Conservation (phyloP, 1,140 invertebrate genomes). For the Drosophila auraria region DNA sequence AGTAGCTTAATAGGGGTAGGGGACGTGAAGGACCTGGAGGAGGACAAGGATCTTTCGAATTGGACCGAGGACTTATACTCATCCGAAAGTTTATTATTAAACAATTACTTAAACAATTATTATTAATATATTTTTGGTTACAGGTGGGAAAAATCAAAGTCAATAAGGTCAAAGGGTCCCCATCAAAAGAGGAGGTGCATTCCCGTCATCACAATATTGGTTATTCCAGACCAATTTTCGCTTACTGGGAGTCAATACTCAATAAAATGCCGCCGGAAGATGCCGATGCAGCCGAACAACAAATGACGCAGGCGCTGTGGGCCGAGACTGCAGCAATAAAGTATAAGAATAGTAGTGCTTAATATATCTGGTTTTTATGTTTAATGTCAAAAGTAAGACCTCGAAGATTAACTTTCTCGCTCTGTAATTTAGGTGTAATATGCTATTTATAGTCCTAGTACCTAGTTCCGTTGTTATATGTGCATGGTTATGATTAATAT, state of each 20-base stretch:
- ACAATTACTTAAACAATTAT: background rate
- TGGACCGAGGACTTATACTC: conserved; percentile 9
- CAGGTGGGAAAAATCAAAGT: background rate
- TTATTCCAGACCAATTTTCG: background rate
- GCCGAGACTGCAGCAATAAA: background rate
- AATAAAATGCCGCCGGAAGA: conserved; percentile 4
- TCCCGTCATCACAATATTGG: too few species aligned
- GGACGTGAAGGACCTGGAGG: background rate
- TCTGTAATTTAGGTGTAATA: too few species aligned
- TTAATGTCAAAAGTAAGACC: too few species aligned
- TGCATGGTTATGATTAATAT: too few species aligned
- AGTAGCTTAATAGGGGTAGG: background rate
- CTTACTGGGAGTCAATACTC: conserved; percentile 4
- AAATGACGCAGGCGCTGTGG: conserved; percentile 6
- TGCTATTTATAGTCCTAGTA: too few species aligned
- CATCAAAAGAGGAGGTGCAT: background rate
- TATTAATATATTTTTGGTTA: background rate
- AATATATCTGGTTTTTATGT: background rate
- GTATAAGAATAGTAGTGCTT: background rate
- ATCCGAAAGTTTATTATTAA: background rate
- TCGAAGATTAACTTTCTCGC: too few species aligned
- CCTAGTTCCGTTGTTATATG: too few species aligned
- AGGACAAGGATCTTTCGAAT: conserved; percentile 1
- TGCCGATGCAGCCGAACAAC: conserved; percentile 5
- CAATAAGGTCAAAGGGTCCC: background rate